Evolutionary conservation across 2,113 vertebrate genomes (phyloP).

Genomic region (Globicephala melas): DNA sequence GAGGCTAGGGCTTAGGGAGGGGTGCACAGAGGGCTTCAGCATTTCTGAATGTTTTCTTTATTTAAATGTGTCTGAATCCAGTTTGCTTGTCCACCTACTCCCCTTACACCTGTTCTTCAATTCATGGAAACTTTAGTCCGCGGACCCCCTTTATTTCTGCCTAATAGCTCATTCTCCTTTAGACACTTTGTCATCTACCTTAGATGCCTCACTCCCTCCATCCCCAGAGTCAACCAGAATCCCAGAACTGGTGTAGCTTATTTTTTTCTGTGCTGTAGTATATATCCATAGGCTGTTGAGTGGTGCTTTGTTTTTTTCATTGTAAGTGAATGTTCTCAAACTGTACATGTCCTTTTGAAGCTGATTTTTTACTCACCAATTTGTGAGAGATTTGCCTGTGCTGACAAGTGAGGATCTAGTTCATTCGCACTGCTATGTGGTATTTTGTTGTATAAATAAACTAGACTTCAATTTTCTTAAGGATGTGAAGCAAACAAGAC

Average conservation of each 20-base stretch:
- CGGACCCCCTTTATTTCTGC: not conserved
- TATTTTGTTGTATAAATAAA: conserved; percentile 32
- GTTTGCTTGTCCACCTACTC: not conserved
- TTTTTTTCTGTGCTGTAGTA: not conserved
- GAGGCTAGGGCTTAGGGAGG: not conserved
- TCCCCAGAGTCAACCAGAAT: not conserved
- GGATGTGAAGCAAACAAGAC: not conserved
- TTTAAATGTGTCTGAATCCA: not conserved
- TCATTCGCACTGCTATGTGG: not conserved
- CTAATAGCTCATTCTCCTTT: not conserved
- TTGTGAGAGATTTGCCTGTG: not conserved
- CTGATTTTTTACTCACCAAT: not conserved
- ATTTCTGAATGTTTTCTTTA: not conserved
- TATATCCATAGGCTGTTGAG: not conserved
- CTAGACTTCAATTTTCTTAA: not conserved
- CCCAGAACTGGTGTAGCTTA: no score
- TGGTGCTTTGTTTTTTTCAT: not conserved
- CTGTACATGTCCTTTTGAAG: not conserved
- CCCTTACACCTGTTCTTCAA: not conserved
- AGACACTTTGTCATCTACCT: not conserved
- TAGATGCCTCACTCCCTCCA: not conserved
- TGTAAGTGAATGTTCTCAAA: not conserved
- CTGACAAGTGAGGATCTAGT: not conserved
- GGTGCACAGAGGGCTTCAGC: not conserved
- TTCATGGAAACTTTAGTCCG: not conserved